phyloP scores from a whole-genome alignment of 2,888 invertebrate genomes.

The Drosophila emarginata region DNA sequence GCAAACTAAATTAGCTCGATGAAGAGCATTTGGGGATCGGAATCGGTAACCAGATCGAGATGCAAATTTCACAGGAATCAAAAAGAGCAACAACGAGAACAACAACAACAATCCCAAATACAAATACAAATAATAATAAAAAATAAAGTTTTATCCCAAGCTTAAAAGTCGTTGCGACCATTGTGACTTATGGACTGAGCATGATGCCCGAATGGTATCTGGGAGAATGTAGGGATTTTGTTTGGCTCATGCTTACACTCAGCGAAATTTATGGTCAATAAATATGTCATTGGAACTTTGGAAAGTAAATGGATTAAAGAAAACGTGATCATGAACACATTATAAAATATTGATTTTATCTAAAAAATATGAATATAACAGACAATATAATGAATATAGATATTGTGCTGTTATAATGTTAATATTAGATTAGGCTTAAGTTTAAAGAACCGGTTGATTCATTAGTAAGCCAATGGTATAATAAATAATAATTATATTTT shows the following conservation, averaged over 20 bases:
- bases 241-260: conserved; percentile 19
- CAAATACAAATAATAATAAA: conserved; percentile 66
- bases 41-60: conserved; percentile 36
- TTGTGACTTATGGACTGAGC: conserved; percentile 72
- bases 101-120: conserved; percentile 40
- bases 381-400: neutral
- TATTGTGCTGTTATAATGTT: neutral
- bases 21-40: conserved; percentile 21
- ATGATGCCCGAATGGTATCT: conserved; percentile 22
- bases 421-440: neutral
- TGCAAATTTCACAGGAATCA: conserved; percentile 75
- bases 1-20: conserved; percentile 73
- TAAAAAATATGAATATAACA: neutral
- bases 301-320: neutral
- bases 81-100: conserved; percentile 45
- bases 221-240: conserved; percentile 23
- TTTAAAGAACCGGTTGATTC: neutral
- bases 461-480: too few species aligned
- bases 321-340: too few species aligned
- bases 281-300: neutral
- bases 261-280: conserved; percentile 2
- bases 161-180: conserved; percentile 68
- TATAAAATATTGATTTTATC: neutral
- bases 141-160: conserved; percentile 46
- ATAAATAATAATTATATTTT: too few species aligned